These are phyloP conservation scores for Hylaea fasciaria DNA, from an alignment of 2,888 invertebrate species.

Conservation along the genomic window DNA sequence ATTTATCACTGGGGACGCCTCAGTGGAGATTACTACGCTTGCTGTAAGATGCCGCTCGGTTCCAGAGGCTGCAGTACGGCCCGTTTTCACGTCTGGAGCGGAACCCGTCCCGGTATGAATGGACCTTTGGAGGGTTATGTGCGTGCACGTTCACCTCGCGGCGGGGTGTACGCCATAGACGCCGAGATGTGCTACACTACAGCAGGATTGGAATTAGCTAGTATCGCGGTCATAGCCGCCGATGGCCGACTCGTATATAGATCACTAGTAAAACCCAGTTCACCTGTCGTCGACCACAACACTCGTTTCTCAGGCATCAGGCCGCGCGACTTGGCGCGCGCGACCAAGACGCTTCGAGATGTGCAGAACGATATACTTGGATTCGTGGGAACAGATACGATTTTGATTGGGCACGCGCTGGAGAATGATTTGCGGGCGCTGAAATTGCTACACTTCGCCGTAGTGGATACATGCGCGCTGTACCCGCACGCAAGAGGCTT, in stretches of 20 bases:
- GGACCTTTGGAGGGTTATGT: constrained; percentile 89
- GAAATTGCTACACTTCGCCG: constrained; percentile 91
- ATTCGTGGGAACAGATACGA: constrained; percentile 92
- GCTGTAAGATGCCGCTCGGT: constrained; percentile 84
- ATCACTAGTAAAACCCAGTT: constrained; percentile 92
- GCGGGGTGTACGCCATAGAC: constrained; percentile 93
- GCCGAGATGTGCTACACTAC: constrained; percentile 99
- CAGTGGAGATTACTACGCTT: constrained; percentile 85
- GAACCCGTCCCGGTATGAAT: constrained; percentile 88
- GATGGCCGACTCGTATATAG: constrained; percentile 93
- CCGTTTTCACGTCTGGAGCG: constrained; percentile 91
- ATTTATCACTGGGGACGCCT: constrained; percentile 95
- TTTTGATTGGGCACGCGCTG: constrained; percentile 97
- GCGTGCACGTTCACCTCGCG: constrained; percentile 81
- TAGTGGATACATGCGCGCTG: constrained; percentile 95
- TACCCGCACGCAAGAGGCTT: constrained; percentile 95
- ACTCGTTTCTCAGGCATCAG: constrained; percentile 97
- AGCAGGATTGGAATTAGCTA: constrained; percentile 93
- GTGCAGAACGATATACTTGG: constrained; percentile 94
- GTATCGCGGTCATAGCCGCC: constrained; percentile 92
- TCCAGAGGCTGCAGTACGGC: constrained; percentile 87
- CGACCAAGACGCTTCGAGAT: constrained; percentile 88
- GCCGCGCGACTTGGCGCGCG: constrained; percentile 83
- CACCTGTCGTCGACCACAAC: constrained; percentile 95
- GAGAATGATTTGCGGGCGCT: constrained; percentile 97